A percentile compares a stretch with the other conserved stretches of the same genome.
phyloP scores from a whole-genome alignment of 2,113 vertebrate genomes.

The Pteropus alecto region DNA sequence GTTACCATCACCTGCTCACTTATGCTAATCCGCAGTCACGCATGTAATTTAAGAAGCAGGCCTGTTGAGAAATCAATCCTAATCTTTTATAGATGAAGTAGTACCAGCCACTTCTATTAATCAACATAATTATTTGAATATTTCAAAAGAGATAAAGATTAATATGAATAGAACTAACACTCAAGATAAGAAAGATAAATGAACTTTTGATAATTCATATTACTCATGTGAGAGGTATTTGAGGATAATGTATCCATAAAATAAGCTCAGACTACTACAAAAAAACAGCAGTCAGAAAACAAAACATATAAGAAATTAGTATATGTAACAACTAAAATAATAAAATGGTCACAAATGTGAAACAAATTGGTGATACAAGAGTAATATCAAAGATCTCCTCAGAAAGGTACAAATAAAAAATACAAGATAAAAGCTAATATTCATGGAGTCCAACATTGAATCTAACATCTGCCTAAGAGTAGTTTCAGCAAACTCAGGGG shows the following conservation, averaged over 20 bases:
- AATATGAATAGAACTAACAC: background rate
- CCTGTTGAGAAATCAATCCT: background rate
- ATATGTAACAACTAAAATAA: background rate
- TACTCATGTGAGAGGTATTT: background rate
- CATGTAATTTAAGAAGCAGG: background rate
- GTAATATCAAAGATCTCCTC: background rate
- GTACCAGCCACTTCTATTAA: background rate
- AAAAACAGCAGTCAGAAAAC: background rate
- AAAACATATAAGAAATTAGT: background rate
- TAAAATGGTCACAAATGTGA: background rate
- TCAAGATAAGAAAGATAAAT: background rate
- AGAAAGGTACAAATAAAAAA: background rate
- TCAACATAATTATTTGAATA: background rate
- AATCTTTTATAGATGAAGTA: background rate
- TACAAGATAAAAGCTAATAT: background rate
- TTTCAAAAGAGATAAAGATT: background rate
- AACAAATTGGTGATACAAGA: background rate
- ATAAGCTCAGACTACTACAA: background rate
- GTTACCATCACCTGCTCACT: background rate
- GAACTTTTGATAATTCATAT: background rate
- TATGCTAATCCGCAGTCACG: background rate
- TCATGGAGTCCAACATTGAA: background rate
- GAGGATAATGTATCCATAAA: background rate
- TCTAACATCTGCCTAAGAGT: background rate
- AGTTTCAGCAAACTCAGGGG: background rate